Conservation (phyloP, 2,888 invertebrate species). For the Amiota mariae region DNA sequence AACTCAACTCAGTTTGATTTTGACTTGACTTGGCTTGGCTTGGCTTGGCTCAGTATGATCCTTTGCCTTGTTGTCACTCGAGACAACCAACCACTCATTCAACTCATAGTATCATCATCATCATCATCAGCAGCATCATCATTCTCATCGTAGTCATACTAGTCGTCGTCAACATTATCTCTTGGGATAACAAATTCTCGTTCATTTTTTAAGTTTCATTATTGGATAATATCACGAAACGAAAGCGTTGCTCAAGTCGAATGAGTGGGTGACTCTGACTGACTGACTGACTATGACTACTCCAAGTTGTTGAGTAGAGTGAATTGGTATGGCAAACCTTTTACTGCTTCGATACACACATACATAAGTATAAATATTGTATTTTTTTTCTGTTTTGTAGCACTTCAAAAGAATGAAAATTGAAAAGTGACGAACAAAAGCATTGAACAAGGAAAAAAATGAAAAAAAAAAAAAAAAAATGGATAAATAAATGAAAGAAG, state of each 20-base stretch:
- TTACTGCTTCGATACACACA: conserved; percentile 1
- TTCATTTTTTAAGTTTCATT: conserved; percentile 60
- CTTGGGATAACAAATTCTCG: conserved; percentile 58
- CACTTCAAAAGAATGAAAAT: conserved; percentile 12
- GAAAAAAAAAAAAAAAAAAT: no score
- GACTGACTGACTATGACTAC: no score
- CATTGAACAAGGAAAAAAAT: no score
- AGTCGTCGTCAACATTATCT: conserved; percentile 43
- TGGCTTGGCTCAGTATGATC: conserved; percentile 16
- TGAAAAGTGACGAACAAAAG: neutral
- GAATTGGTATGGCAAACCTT: conserved; percentile 14
- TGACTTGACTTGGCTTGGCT: conserved; percentile 27
- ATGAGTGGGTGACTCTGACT: conserved; percentile 48
- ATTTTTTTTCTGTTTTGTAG: conserved; percentile 35
- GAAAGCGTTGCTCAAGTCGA: neutral
- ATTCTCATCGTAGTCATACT: no score
- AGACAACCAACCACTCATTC: conserved; percentile 1
- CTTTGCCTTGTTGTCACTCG: conserved; percentile 39
- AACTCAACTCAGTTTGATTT: no score
- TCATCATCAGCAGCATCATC: no score
- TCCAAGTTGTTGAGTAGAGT: conserved; percentile 43
- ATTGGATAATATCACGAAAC: conserved; percentile 65
- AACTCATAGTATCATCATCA: no score
- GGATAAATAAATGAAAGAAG: conserved; percentile 41
- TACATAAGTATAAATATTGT: conserved; percentile 28